phyloP scores from a whole-genome alignment of 2,113 vertebrate species.

The Trichechus manatus region DNA sequence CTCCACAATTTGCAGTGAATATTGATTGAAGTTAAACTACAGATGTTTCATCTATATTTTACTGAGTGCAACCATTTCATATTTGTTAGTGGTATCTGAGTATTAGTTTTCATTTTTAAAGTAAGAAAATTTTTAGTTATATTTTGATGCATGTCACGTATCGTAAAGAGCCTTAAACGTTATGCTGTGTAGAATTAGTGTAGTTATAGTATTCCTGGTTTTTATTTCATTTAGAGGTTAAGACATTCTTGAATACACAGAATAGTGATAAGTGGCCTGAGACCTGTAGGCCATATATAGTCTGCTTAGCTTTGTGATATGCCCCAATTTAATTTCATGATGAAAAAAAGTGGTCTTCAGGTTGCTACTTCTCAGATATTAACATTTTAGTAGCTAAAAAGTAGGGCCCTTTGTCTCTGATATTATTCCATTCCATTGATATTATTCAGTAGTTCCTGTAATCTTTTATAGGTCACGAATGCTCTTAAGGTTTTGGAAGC shows the following conservation, averaged over 20 bases:
- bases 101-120: constrained; percentile 23
- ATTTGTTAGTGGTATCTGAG: neutral
- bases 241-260: neutral
- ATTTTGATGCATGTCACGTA: neutral
- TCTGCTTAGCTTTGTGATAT: neutral
- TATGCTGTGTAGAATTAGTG: neutral
- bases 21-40: neutral
- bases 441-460: neutral
- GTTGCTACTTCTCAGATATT: neutral
- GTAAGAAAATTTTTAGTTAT: neutral
- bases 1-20: constrained; percentile 18
- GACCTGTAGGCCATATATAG: neutral
- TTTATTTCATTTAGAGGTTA: constrained; percentile 29
- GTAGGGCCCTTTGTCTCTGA: neutral
- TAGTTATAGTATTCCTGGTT: neutral
- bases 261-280: neutral
- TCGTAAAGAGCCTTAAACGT: constrained; percentile 32
- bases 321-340: constrained; percentile 43
- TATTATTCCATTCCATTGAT: neutral
- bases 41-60: constrained; percentile 30
- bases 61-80: neutral
- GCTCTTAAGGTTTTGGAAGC: constrained; percentile 27
- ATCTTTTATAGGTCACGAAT: neutral
- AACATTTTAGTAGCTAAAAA: constrained; percentile 50
- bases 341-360: constrained; percentile 9